These are phyloP conservation scores for Priocnemis perturbator DNA, from an alignment of 2,888 invertebrate genomes.

Conservation along the genomic window DNA sequence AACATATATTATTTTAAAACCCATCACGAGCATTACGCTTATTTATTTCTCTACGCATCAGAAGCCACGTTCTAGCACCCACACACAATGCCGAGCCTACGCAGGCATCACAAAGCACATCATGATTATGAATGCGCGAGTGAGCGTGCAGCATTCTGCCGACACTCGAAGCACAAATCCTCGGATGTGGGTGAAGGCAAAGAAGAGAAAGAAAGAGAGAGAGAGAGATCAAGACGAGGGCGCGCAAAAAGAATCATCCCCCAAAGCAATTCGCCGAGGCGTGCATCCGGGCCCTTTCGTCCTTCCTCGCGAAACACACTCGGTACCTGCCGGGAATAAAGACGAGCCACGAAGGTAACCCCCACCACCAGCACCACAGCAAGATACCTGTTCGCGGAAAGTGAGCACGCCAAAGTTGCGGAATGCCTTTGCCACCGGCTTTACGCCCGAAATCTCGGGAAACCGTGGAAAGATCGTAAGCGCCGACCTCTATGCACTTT, in stretches of 20 bases:
- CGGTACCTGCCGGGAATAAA: conserved; percentile 1
- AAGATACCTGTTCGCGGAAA: too few relatives aligned
- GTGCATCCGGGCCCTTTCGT: conserved; percentile 48
- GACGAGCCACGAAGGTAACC: too few relatives aligned
- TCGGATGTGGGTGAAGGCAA: conserved; percentile 24
- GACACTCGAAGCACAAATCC: not conserved
- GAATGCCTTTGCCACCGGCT: too few relatives aligned
- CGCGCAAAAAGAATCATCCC: conserved; percentile 45
- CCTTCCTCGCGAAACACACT: not conserved
- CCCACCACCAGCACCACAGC: too few relatives aligned
- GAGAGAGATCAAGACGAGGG: conserved; percentile 18
- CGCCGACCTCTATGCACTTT: too few relatives aligned
- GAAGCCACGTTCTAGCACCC: not conserved
- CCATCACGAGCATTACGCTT: too few relatives aligned
- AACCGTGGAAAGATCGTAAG: too few relatives aligned
- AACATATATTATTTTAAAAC: too few relatives aligned
- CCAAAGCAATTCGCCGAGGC: conserved; percentile 49
- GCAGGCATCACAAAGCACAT: not conserved
- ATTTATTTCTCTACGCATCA: too few relatives aligned
- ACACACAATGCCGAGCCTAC: not conserved
- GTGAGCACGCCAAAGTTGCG: too few relatives aligned
- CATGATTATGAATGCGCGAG: too few relatives aligned
- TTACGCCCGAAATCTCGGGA: too few relatives aligned
- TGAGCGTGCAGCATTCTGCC: not conserved
- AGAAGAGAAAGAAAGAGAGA: conserved; percentile 30